These are phyloP conservation scores for Drosophila nannoptera DNA, from an alignment of 1,140 invertebrate species.

Conservation along the genomic window DNA sequence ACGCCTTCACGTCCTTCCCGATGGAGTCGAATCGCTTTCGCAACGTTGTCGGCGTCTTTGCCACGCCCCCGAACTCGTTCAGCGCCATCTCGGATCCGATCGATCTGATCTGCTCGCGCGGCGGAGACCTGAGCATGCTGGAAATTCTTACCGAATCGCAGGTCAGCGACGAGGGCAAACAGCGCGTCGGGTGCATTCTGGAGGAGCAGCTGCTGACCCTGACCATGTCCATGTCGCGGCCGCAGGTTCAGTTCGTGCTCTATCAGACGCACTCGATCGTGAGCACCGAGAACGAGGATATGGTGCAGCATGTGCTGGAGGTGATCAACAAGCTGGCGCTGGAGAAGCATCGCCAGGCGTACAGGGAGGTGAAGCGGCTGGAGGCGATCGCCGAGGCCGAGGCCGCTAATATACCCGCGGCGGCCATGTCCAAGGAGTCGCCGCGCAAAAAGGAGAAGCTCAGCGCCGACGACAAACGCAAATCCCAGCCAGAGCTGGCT, in stretches of 20 bases:
- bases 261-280: conserved; percentile 86
- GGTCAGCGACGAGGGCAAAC: conserved; percentile 81
- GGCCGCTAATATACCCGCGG: conserved; percentile 69
- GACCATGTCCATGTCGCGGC: conserved; percentile 84
- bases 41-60: conserved; percentile 85
- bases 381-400: conserved; percentile 73
- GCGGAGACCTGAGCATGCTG: conserved; percentile 84
- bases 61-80: conserved; percentile 87
- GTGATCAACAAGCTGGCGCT: conserved; percentile 83
- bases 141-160: conserved; percentile 84
- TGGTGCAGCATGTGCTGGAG: conserved; percentile 82
- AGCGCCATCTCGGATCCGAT: conserved; percentile 87
- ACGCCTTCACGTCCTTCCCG: conserved; percentile 82
- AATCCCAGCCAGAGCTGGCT: conserved; percentile 40
- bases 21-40: conserved; percentile 82
- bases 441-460: conserved; percentile 66
- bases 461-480: conserved; percentile 43
- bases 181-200: conserved; percentile 82
- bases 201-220: conserved; percentile 85
- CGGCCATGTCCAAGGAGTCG: conserved; percentile 65
- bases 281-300: conserved; percentile 83
- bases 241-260: conserved; percentile 85
- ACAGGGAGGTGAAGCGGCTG: conserved; percentile 65
- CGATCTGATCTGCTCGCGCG: conserved; percentile 84
- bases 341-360: conserved; percentile 81